Evolutionary conservation across 1,140 invertebrate species (phyloP), one percentile per base, ranked within the genome.

Genomic region (Pogonomyrmex californicus): DNA sequence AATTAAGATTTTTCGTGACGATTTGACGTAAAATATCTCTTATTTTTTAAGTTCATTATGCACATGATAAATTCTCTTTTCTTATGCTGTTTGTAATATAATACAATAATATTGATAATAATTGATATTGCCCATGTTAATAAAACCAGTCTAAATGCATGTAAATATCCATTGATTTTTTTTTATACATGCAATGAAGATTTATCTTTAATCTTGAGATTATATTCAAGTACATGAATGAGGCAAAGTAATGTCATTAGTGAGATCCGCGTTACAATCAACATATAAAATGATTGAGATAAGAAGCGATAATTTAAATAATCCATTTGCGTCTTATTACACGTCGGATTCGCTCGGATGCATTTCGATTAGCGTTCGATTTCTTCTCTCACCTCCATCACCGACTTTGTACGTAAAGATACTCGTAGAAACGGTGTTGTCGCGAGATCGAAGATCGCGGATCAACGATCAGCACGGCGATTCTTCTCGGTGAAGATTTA

Each of bases 401-500:
- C 60, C 62, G 51, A 71, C 49, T 56, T 17, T 14, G 4, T 23
- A 38, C 23, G 75, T 86, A 81, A 89, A 70, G 68, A 86, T 51
- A 73, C 30, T 33, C 47, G 63, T 79, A 51, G 75, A 36, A 73
- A 71, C 44, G 68, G 30, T 68, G 12, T 90, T 65, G 88, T 82
- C 76, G 56, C 62, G 41, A 51, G 56, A 90, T 87, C 77, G 62
- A 33, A 49, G 10, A 89, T 82, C 70, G 87, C 10, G 36, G 56
- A 58, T 33, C 73, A 62, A 60, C 58, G 60, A 73, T 62, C 44
- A 17, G 56, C 38, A 58, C 65, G 41, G 47, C 70, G 66, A 63
- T 70, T 75, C 60, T 75, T 60, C 36, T 47, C 23, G 54, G 2
- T 47, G 41, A 63, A 90, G 88, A 90, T 90, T 90, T 90, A 90